Conservation (phyloP, 2,113 vertebrate species). For the Fulmarus glacialis region DNA sequence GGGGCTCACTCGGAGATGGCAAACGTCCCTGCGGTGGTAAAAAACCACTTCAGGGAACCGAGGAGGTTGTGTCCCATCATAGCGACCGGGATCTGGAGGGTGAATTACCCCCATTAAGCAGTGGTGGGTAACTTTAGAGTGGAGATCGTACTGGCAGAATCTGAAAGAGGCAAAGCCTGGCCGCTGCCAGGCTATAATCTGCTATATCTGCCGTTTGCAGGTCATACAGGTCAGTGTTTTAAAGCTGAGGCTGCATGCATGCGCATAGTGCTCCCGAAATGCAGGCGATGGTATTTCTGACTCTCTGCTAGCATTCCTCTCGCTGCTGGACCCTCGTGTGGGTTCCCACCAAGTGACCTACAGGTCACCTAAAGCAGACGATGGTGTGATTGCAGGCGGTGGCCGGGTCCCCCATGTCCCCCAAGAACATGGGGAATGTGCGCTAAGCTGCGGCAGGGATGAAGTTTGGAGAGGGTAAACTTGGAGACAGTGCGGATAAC, state of each 20-base stretch:
- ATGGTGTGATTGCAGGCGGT: not conserved
- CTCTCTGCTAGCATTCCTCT: fast-evolving
- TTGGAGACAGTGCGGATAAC: not conserved
- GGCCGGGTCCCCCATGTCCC: not conserved
- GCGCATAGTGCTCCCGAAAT: not conserved
- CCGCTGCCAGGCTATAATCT: not conserved
- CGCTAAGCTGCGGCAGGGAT: not conserved
- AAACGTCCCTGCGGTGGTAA: not conserved
- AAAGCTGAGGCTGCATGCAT: not conserved
- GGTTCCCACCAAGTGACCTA: not conserved
- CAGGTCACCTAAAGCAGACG: not conserved
- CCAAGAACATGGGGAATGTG: not conserved
- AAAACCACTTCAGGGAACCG: fast-evolving
- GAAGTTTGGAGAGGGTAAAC: not conserved
- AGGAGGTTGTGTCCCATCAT: not conserved
- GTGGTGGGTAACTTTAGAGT: not conserved
- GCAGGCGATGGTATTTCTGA: not conserved
- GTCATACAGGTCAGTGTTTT: not conserved
- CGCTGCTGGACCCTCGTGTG: not conserved
- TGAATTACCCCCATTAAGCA: not conserved
- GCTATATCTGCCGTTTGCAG: not conserved
- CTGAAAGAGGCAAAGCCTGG: not conserved
- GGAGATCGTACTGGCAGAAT: not conserved
- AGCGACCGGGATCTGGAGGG: not conserved
- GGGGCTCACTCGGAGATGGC: not conserved